Evolutionary conservation across 2,797 vertebrate species (phyloP), one percentile per base, ranked within the genome.

Genomic region (Momotus momota): DNA sequence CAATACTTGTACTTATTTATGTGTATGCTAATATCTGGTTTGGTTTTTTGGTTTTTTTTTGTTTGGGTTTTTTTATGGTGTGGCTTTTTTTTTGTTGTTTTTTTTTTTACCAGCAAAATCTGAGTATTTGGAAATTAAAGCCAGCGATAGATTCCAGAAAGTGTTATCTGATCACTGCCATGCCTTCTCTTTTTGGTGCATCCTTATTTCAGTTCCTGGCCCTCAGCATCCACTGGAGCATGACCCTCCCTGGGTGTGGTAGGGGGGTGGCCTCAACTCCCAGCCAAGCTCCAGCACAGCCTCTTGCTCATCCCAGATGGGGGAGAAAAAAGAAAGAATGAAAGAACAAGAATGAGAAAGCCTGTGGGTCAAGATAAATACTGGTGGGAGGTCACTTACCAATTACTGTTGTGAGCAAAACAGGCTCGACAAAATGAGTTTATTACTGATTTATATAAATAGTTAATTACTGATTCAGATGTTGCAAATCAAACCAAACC

Each of bases 241-340:
- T 1, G 2, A 15, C 27, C 0, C 9, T 0, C 26, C 9, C 29
- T 8, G 9, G 14, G 3, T 16, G 7, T 22, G 22, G 13, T 52
- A 48, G 15, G 40, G 46, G 9, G 13, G 19, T 38, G 45, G 61
- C n/a, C 69, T 61, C 0, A 0, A 43, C 43, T 74, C 6, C 1
- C 25, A 35, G 70, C 41, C 54, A 43, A n/a, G 35, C 31, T 15
- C 21, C 26, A 1, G 2, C 49, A 25, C 7, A 19, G 40, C 40
- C 1, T 0, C 61, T 60, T 3, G 5, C 14, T 74, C 13, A 6
- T 21, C 12, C 0, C 0, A 33, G 12, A 20, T 0, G 0, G 6
- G 40, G 10, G 19, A 71, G 31, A 82, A 87, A 48, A 45, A 0
- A 27, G 11, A 65, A 66, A 70, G 57, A 81, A 49, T 0, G 1